These are phyloP conservation scores for Megaustenia siamemsis DNA, from an alignment of 2,888 invertebrate species.

Conservation along the genomic window DNA sequence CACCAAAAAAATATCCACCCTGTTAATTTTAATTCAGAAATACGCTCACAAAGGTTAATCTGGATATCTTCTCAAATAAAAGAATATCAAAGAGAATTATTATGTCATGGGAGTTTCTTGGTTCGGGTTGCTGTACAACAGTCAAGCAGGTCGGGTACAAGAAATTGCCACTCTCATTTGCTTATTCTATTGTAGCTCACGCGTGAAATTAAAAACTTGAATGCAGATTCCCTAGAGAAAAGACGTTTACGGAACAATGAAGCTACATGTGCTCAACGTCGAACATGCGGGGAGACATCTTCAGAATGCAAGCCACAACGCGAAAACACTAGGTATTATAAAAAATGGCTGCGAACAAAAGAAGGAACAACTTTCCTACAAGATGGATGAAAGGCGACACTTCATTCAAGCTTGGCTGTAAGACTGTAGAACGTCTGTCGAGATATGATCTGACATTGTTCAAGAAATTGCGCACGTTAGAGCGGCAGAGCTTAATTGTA, in stretches of 20 bases:
- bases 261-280: constrained; percentile 13
- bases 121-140: background rate
- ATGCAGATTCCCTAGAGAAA: constrained; percentile 27
- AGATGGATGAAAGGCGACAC: constrained; percentile 20
- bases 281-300: constrained; percentile 16
- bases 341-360: background rate
- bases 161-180: background rate
- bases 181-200: constrained; percentile 5
- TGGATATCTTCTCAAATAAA: background rate
- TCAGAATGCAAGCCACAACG: constrained; percentile 6
- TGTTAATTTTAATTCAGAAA: background rate
- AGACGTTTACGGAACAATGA: constrained; percentile 38
- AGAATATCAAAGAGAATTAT: background rate
- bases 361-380: constrained; percentile 22
- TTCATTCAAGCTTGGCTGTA: background rate
- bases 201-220: constrained; percentile 37
- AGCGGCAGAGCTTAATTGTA: background rate
- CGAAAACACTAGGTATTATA: background rate
- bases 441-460: constrained; percentile 26
- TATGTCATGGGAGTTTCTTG: background rate
- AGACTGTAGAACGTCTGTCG: constrained; percentile 35
- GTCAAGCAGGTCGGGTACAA: background rate
- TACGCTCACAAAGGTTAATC: background rate
- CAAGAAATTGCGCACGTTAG: background rate
- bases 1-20: background rate